Base-by-base conservation (phyloP, 2,888 invertebrate genomes). In the Heliconius charithonia region DNA sequence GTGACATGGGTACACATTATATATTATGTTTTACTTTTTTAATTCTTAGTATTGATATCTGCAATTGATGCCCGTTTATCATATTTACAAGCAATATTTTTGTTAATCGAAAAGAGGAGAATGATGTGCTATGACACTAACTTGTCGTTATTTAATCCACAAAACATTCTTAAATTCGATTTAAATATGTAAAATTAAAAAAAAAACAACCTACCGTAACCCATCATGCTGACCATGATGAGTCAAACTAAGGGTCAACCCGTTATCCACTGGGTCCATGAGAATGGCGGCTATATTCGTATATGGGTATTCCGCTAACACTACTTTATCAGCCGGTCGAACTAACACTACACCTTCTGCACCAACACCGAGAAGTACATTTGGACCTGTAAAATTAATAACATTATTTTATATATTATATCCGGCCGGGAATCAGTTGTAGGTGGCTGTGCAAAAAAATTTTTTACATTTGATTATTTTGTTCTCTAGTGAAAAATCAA, bases 261-360 rank as follows among this genome's bases (percentile, higher is more conserved):
- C 98, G 87, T 97, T 97, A 90, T 99, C 99, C 84, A 98, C 98
- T 0, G 98, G 98, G 89, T 99, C 98, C 84, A 99, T 95, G 90
- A 98, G 96, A 80, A 99, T 97, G 19, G 98, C 98, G 86, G 99
- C 99, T 72, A 99, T 97, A 89, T 98, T 98, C 81, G 95, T 96
- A 91, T 98, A 99, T 80, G 97, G 97, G 89, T 98, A 98, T 87
- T 99, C 98, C 77, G 98, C 98, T 32, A 99, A 94, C 1, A 99
- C 98, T 83, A 97, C 97, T 91, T 99, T 99, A 90, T 99, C 98
- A 82, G 98, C 97, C 0, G 98, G 97, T 85, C 98, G 97, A 77
- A 99, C 98, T 84, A 99, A 95, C 91, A 98, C 97, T 72, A 99
- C 96, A 80, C 99, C 99, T 84, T 98, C 98, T 82, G 97, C 97